Base-by-base conservation (phyloP, 2,888 invertebrate species). In the Pollenia amentaria region DNA sequence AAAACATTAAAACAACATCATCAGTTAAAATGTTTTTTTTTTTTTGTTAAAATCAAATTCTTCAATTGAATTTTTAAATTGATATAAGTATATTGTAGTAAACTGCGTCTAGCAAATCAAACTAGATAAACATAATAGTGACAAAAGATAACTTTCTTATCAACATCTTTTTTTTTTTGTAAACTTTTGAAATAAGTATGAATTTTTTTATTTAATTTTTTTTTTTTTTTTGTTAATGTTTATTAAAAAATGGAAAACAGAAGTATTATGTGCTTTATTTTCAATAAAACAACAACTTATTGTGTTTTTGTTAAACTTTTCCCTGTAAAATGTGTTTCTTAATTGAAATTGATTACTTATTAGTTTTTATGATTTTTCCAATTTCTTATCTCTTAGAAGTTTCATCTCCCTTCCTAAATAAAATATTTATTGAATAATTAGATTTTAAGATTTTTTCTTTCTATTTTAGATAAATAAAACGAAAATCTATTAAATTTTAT, bases 211-310 rank as follows among this genome's bases (percentile, higher is more conserved):
- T 72, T 72, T 80, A 21, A 42, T 53, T 69, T 16, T 64, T 64
- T 64, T 9, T 38, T 44, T 64, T 70, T 72, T 80, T 72, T 64
- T 73, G 64, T 81, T 65, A 48, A 65, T 73, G n/a, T n/a, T n/a
- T n/a, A n/a, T 72, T 42, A 72, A 79, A 60, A 48, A 55, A 64
- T 53, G n/a, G n/a, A 72, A 40, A 62, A 14, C 44, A 55, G 42
- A 79, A 64, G 55, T 38, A 64, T 10, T n/a, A 8, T 38, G 18
- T 40, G 29, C 44, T 62, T 53, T n/a, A 4, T 67, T 46, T 77
- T 65, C 46, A 70, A 53, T 48, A 18, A 11, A 48, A 21, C 21
- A 60, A 78, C 18, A 57, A 4, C 21, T 8, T 8, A 46, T 38
- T 42, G 44, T 48, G 18, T 21, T n/a, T 76, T 40, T 57, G 57